Evolutionary conservation across 1,140 invertebrate species (phyloP), one percentile per base, ranked within the genome.

Genomic region (Varroa destructor): DNA sequence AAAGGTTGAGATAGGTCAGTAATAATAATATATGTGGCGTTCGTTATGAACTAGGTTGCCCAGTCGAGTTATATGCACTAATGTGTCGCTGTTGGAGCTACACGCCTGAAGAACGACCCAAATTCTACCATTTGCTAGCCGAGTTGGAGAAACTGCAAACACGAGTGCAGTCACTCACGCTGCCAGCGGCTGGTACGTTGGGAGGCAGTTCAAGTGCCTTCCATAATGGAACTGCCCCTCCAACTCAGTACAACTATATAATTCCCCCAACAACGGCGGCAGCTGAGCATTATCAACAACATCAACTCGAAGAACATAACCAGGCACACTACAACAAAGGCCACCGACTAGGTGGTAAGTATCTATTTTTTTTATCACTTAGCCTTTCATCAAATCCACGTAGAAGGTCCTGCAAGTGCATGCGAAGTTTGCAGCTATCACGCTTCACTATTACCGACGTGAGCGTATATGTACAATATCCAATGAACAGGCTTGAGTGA

Each of bases 61-160:
- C 73, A 75, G 55, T 71, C 79, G 81, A n/a, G 76, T 91, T 89
- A 56, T 87, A 89, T 79, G 80, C 85, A 70, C 79, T 91, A 40
- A 88, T 93, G 82, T 78, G 86, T 54, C 82, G 86, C 75, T 91
- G 89, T 79, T 93, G 90, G 90, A 84, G 83, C 74, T 87, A 86
- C 73, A 82, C 84, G 74, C 85, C 88, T 0, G 85, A 86, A 73
- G 83, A 86, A 73, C 81, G 90, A 57, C 90, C 89, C 8, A 87
- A 85, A 37, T 93, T 93, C 78, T 85, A 85, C 61, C 84, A 86
- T 72, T 89, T 88, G 77, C 79, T 89, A 37, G 84, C 86, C 74
- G 81, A 85, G 14, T 80, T 91, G 55, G 81, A 84, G 73, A 71
- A 75, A 64, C 51, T 76, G 46, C 46, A 51, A 8, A 5, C 46